Evolutionary conservation across 2,888 invertebrate genomes (phyloP).

Genomic region (Masnerella sp.): DNA sequence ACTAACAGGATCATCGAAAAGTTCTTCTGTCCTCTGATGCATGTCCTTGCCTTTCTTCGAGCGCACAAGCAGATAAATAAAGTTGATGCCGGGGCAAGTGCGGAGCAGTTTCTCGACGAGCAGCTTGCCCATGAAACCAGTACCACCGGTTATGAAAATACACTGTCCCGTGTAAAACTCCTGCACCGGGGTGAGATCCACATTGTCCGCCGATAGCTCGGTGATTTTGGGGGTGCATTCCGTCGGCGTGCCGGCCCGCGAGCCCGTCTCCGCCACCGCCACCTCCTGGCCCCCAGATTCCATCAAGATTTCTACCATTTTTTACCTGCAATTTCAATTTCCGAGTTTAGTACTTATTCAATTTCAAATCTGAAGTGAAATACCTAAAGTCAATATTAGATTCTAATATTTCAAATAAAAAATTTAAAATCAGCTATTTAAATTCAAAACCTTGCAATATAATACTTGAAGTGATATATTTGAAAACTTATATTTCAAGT

Average conservation of each 20-base stretch:
- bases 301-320: conserved; percentile 75
- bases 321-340: conserved; percentile 21
- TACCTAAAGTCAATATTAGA: not conserved
- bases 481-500: no score
- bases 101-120: conserved; percentile 84
- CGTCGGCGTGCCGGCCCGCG: conserved; percentile 66
- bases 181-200: conserved; percentile 74
- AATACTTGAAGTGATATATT: no score
- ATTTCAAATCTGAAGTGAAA: not conserved
- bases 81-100: conserved; percentile 80
- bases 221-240: conserved; percentile 64
- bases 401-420: no score
- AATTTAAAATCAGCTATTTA: no score
- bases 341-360: not conserved
- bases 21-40: conserved; percentile 78
- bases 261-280: conserved; percentile 68
- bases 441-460: no score
- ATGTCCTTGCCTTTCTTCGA: conserved; percentile 80
- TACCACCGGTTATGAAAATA: conserved; percentile 83
- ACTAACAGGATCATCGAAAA: conserved; percentile 77
- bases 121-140: conserved; percentile 85
- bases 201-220: conserved; percentile 57
- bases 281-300: conserved; percentile 75
- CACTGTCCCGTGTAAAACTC: conserved; percentile 79
- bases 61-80: conserved; percentile 81